These are phyloP conservation scores for Raja brachyura DNA, from an alignment of 2,113 vertebrate genomes.

Conservation along the genomic window DNA sequence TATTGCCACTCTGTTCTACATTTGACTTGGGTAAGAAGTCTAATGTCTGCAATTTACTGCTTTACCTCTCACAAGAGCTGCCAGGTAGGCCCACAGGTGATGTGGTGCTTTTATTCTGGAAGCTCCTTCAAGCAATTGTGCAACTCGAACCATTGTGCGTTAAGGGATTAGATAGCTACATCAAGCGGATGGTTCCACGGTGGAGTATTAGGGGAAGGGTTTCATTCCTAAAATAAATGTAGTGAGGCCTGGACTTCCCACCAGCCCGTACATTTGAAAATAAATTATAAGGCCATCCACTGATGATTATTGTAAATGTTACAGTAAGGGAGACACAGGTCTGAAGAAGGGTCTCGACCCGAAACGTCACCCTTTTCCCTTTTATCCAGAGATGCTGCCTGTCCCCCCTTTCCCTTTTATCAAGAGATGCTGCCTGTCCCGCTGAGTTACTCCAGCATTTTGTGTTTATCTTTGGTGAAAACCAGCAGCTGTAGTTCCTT, in stretches of 20 bases:
- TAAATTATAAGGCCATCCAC: background rate
- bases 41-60: background rate
- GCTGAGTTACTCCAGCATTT: no score
- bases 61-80: background rate
- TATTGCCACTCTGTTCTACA: background rate
- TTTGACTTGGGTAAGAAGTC: background rate
- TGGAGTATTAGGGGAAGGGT: background rate
- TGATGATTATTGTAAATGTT: background rate
- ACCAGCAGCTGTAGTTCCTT: no score
- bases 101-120: background rate
- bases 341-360: no score
- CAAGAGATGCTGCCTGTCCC: no score
- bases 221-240: background rate
- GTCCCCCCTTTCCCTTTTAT: no score
- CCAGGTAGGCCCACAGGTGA: background rate
- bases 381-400: no score
- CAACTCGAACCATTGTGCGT: background rate
- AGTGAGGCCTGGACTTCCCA: background rate
- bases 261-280: background rate
- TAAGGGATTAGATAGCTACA: background rate
- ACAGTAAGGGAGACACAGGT: no score
- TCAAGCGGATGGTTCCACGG: background rate
- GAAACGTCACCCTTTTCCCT: no score
- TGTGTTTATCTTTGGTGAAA: no score
- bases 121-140: background rate